phyloP scores from a whole-genome alignment of 2,888 invertebrate genomes.

The Schizotus pectinicornis region DNA sequence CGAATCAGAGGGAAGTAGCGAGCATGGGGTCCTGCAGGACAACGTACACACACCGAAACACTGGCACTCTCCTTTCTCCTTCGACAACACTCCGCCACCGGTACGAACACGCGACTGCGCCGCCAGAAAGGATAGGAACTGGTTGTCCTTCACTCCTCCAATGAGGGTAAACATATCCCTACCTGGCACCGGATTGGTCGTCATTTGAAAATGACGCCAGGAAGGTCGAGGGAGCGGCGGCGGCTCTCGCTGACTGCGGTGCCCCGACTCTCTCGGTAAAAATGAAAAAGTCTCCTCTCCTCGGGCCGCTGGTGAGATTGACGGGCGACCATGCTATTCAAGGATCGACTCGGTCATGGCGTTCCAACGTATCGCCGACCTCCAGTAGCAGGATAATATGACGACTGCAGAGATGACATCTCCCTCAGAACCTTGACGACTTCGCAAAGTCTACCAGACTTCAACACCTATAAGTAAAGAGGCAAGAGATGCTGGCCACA shows the following conservation, averaged over 20 bases:
- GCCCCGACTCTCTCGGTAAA: conserved; percentile 18
- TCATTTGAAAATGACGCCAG: conserved; percentile 47
- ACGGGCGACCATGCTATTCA: conserved; percentile 53
- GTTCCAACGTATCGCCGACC: background rate
- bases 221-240: conserved; percentile 32
- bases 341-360: conserved; percentile 35
- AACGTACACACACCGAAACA: conserved; percentile 1
- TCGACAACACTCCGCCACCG: conserved; percentile 11
- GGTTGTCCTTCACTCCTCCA: conserved; percentile 55
- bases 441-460: no score
- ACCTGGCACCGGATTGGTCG: conserved; percentile 51
- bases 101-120: conserved; percentile 42
- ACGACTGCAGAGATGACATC: no score
- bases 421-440: no score
- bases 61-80: conserved; percentile 10
- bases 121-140: conserved; percentile 38
- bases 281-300: conserved; percentile 25
- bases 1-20: conserved; percentile 50
- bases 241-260: no score
- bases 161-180: conserved; percentile 48
- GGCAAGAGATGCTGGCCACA: no score
- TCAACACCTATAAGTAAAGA: no score
- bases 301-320: conserved; percentile 38
- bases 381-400: no score
- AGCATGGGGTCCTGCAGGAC: background rate